Base-by-base conservation (phyloP, 2,113 vertebrate genomes). In the Danionella cerebrum region DNA sequence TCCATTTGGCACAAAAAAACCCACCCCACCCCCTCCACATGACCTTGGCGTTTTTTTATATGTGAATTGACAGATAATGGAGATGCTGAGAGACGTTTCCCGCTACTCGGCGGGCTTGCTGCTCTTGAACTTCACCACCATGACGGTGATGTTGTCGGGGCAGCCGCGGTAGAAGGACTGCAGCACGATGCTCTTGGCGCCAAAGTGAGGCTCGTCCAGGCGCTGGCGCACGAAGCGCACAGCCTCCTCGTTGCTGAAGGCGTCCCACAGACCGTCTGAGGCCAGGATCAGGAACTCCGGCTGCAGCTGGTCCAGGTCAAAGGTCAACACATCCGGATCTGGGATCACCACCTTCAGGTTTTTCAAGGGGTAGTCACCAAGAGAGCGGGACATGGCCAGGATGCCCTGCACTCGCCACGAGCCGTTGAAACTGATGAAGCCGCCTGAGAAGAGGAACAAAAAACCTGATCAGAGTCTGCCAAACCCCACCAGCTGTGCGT, bases 121-220 rank as follows among this genome's bases (percentile, higher is more conserved):
- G 39, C 90, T 91, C 85, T 94, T 94, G 80, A 98, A 97, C 87
- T 99, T 99, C 36, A 99, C 93, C 82, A 99, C 96, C 97, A 99
- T 98, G 67, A 99, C 97, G 0, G 97, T 99, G 79, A 99, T 99
- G 44, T 99, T 99, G 81, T 99, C 97, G 6, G 96, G 95, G 70
- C 97, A 99, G n/a, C 97, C 97, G 4, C 96, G 89, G 82, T 99
- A 99, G 67, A 94, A 99, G 12, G 97, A 97, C 86, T 99, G 97
- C 41, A 99, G 88, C 29, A 98, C 96, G 50, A 99, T 97, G 80
- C 95, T 98, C 85, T 98, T 99, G 58, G 97, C 96, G 0, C 97
- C 97, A 1, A 96, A 96, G 86, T 98, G 97, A 1, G 96, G 96
- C 79, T 99, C 96, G 70, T 95, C 91, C 80, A 99, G 87, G 16